A percentile compares a stretch with the other conserved stretches of the same genome.
Conservation (phyloP, 2,888 invertebrate species). For the Thereva unica region DNA sequence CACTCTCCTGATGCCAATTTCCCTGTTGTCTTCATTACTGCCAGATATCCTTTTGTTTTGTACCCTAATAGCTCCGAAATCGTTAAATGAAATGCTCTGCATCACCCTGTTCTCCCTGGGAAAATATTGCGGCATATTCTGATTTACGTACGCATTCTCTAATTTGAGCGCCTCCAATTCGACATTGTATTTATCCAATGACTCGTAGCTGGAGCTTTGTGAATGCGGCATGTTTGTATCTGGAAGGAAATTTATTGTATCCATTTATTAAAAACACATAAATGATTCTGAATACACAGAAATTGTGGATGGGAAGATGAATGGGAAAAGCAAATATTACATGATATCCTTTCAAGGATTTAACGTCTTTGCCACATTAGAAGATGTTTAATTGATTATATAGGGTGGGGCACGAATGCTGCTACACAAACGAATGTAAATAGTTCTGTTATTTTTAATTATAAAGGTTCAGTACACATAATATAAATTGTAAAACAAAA, state of each 20-base stretch:
- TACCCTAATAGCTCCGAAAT: neutral
- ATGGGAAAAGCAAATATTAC: too few relatives aligned
- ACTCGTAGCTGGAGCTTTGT: conserved; percentile 24
- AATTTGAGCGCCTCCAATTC: conserved; percentile 8
- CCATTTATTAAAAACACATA: too few relatives aligned
- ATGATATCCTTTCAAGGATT: too few relatives aligned
- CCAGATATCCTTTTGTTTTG: conserved; percentile 2
- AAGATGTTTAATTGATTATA: too few relatives aligned
- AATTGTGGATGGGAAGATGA: too few relatives aligned
- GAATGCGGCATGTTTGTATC: conserved; percentile 20
- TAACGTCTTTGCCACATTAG: too few relatives aligned
- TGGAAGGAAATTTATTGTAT: neutral
- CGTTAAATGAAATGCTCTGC: neutral
- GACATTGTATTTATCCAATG: conserved; percentile 22
- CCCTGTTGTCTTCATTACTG: conserved; percentile 20
- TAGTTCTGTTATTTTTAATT: too few relatives aligned
- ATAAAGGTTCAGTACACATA: too few relatives aligned
- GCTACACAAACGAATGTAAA: too few relatives aligned
- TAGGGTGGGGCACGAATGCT: too few relatives aligned
- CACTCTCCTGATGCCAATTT: neutral
- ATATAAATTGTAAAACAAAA: too few relatives aligned
- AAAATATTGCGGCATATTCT: conserved; percentile 9
- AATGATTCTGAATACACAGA: too few relatives aligned
- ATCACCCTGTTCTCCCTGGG: neutral
- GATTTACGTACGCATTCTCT: neutral